Conservation (phyloP, 2,888 invertebrate species). For the Idaea biselata region DNA sequence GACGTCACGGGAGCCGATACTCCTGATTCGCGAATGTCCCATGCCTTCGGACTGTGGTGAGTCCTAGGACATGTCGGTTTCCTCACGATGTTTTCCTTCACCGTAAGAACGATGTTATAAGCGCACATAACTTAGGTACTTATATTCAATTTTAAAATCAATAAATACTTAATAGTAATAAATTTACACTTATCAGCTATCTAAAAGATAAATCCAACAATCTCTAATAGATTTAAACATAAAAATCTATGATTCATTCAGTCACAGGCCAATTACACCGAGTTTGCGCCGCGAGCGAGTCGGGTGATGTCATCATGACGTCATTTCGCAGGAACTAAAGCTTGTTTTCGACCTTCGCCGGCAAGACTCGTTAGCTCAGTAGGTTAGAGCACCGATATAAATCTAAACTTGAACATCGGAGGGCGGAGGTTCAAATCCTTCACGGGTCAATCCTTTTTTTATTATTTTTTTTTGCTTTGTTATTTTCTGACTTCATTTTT, state of each 20-base stretch:
- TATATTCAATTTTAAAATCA: too few species aligned
- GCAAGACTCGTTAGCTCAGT: slow-evolving; percentile 39
- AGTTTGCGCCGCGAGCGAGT: neutral
- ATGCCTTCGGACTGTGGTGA: too few species aligned
- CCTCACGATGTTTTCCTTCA: too few species aligned
- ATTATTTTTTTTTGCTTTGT: neutral
- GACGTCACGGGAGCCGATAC: too few species aligned
- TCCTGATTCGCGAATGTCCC: too few species aligned
- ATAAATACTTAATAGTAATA: too few species aligned
- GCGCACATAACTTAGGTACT: too few species aligned
- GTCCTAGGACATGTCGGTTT: too few species aligned
- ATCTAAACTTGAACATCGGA: slow-evolving; percentile 31
- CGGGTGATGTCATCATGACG: slow-evolving; percentile 16
- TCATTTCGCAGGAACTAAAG: slow-evolving; percentile 4
- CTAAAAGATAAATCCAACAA: too few species aligned
- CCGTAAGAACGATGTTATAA: too few species aligned
- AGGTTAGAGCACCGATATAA: slow-evolving; percentile 41
- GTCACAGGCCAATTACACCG: neutral
- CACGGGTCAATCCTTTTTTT: slow-evolving; percentile 31
- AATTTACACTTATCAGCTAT: too few species aligned
- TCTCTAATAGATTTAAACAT: neutral
- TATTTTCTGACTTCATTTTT: neutral
- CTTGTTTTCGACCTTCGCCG: neutral
- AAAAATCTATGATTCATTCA: slow-evolving; percentile 5
- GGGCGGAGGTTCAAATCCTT: slow-evolving; percentile 43